Conservation (phyloP, 1,140 invertebrate genomes). For the Ptiloglossa arizonensis region DNA sequence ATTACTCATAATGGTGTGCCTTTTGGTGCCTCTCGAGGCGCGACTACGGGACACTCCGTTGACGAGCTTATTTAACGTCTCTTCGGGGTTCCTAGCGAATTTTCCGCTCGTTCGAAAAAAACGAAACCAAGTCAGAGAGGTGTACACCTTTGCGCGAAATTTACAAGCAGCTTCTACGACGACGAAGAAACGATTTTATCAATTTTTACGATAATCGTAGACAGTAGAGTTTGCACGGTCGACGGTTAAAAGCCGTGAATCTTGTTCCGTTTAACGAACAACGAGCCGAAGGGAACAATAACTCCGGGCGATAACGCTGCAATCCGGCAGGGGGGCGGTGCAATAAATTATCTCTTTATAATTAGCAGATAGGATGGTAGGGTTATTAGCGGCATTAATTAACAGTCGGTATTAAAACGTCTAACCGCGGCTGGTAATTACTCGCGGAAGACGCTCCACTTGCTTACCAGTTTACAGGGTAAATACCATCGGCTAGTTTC, state of each 20-base stretch:
- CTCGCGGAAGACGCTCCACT: neutral
- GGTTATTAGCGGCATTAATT: conserved; percentile 7
- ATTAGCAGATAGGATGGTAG: neutral
- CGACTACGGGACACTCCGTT: neutral
- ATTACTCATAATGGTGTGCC: conserved; percentile 35
- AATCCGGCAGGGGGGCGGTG: neutral
- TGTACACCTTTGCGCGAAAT: neutral
- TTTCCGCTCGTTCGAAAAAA: conserved; percentile 8
- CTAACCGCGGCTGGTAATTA: neutral
- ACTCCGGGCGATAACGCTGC: neutral
- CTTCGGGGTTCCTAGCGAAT: conserved; percentile 7
- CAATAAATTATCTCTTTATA: neutral
- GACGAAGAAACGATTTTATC: neutral
- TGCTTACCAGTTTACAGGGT: neutral
- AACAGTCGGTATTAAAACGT: conserved; percentile 2
- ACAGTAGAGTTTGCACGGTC: too few species aligned
- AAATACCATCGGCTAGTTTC: neutral
- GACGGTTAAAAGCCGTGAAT: neutral
- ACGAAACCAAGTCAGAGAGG: too few species aligned
- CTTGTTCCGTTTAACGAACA: neutral
- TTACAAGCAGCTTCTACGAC: neutral
- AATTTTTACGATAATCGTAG: neutral
- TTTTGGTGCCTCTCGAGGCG: conserved; percentile 15
- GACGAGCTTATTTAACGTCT: conserved; percentile 39
- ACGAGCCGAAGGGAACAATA: neutral